These are phyloP conservation scores for Apotomis turbidana DNA, from an alignment of 2,888 invertebrate species.

Conservation along the genomic window DNA sequence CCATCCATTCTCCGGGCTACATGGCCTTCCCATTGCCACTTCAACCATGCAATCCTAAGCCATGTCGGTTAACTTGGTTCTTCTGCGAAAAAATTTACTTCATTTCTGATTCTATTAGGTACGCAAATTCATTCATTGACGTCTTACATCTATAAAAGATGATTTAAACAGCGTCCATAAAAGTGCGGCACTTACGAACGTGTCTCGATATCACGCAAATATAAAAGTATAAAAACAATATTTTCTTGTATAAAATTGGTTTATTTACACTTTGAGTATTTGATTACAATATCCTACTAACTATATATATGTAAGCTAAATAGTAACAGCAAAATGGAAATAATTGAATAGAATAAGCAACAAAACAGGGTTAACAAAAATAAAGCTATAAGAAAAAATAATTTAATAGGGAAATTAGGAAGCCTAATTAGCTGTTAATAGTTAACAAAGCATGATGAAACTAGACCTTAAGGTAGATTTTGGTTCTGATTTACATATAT, in stretches of 20 bases:
- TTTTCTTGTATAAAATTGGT: slow-evolving; percentile 11
- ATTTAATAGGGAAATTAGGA: background rate
- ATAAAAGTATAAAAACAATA: background rate
- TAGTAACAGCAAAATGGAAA: slow-evolving; percentile 7
- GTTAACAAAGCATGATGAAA: background rate
- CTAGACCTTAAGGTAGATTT: too few species aligned
- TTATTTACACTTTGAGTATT: slow-evolving; percentile 30
- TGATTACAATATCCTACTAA: slow-evolving; percentile 19
- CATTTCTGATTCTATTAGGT: too few species aligned
- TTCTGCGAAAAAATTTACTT: too few species aligned
- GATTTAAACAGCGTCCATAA: too few species aligned
- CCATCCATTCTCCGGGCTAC: too few species aligned
- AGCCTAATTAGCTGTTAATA: background rate
- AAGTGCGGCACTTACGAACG: too few species aligned
- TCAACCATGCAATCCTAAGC: too few species aligned
- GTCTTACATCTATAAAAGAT: too few species aligned
- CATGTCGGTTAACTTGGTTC: too few species aligned
- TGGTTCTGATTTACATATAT: background rate
- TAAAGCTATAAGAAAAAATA: background rate
- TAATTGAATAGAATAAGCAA: background rate
- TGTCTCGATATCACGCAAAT: too few species aligned
- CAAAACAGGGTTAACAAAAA: background rate
- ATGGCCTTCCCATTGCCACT: too few species aligned
- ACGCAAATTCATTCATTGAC: too few species aligned
- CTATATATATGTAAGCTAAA: slow-evolving; percentile 19